Conservation (phyloP, 2,113 vertebrate species). For the Bujurquina vittata region DNA sequence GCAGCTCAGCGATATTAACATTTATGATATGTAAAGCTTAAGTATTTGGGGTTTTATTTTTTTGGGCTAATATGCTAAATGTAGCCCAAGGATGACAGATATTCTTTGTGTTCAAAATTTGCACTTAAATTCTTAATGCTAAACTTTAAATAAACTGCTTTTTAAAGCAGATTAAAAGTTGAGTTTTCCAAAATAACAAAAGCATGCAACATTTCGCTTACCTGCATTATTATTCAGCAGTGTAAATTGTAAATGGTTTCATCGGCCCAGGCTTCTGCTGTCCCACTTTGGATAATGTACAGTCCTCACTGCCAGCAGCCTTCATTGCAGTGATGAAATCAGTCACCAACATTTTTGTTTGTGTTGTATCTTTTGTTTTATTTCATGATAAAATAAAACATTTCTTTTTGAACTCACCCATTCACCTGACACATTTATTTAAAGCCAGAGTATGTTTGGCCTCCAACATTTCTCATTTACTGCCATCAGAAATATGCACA, state of each 20-base stretch:
- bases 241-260: background rate
- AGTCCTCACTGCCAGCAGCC: background rate
- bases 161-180: background rate
- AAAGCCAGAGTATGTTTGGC: background rate
- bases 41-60: background rate
- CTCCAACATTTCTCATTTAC: background rate
- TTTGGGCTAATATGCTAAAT: background rate
- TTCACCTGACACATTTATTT: background rate
- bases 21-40: background rate
- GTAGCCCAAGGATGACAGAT: background rate
- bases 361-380: background rate
- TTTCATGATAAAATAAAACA: background rate
- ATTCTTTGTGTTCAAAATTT: background rate
- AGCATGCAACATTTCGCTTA: background rate
- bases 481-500: background rate
- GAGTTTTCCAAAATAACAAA: background rate
- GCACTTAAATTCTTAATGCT: background rate
- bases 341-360: background rate
- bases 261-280: background rate
- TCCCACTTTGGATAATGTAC: background rate
- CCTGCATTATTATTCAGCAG: background rate
- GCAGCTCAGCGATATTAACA: background rate
- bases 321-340: background rate
- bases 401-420: background rate
- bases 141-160: background rate